Percentiles rank a stretch among this genome's conserved stretches.
Evolutionary conservation across 2,113 vertebrate genomes (phyloP).

Genomic region (Chauna torquata): DNA sequence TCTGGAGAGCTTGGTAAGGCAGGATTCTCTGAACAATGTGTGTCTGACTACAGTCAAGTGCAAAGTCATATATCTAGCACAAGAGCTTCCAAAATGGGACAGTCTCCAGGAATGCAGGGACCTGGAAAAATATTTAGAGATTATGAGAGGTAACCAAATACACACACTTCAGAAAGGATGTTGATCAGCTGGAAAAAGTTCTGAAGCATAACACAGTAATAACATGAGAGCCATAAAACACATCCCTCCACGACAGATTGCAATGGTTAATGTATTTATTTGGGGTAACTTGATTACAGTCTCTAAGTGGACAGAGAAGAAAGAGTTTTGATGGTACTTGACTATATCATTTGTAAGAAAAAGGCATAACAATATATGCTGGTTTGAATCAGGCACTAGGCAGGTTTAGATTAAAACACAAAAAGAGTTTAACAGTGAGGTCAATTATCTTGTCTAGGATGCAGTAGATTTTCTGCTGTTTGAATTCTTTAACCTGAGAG

Average conservation of each 20-base stretch:
- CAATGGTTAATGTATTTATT: background rate
- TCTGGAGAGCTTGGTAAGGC: background rate
- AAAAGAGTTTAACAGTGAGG: background rate
- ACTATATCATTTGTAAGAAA: background rate
- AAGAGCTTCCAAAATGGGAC: background rate
- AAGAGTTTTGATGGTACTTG: background rate
- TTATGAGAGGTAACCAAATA: background rate
- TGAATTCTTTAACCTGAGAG: background rate
- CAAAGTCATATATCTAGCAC: background rate
- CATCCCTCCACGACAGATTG: background rate
- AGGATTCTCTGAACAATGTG: background rate
- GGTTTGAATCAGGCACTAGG: background rate
- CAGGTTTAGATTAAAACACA: background rate
- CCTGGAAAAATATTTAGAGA: background rate
- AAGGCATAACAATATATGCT: background rate
- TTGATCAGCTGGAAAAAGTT: background rate
- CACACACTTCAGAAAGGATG: background rate
- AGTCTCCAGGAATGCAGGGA: background rate
- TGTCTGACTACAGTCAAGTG: background rate
- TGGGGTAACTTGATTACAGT: background rate
- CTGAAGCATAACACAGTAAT: background rate
- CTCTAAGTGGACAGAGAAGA: background rate
- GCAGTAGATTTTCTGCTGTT: background rate
- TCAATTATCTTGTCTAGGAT: background rate
- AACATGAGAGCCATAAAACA: background rate